Conservation (phyloP, 2,888 invertebrate species). For the Cordilura impudica region DNA sequence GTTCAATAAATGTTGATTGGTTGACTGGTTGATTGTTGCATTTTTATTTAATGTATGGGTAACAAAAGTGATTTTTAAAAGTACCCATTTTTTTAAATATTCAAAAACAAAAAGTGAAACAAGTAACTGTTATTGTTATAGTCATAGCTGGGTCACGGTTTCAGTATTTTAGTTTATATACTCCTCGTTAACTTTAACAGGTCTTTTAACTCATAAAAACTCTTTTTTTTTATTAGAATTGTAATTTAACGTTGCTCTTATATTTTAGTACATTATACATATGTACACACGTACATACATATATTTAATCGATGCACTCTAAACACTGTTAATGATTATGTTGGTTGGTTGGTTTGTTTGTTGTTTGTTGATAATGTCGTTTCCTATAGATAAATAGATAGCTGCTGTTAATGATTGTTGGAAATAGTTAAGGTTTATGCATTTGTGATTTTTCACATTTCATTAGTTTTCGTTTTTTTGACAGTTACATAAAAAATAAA, state of each 20-base stretch:
- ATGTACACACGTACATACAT: conserved; percentile 8
- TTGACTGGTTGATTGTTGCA: not conserved
- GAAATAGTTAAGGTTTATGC: conserved; percentile 53
- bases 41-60: not conserved
- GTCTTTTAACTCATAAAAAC: conserved; percentile 35
- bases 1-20: conserved; percentile 13
- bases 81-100: conserved; percentile 21
- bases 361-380: conserved; percentile 6
- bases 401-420: not conserved
- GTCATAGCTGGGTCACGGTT: conserved; percentile 65
- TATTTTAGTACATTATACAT: conserved; percentile 44
- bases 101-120: conserved; percentile 15
- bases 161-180: conserved; percentile 15
- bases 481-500: conserved; percentile 16
- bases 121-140: conserved; percentile 53
- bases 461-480: conserved; percentile 62
- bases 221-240: conserved; percentile 54
- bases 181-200: conserved; percentile 4
- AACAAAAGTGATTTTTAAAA: conserved; percentile 21
- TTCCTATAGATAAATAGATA: conserved; percentile 27
- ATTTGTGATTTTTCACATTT: conserved; percentile 65
- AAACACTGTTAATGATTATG: conserved; percentile 27
- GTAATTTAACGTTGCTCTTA: conserved; percentile 55
- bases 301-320: not conserved
- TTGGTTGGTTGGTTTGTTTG: not conserved